Base-by-base conservation (phyloP, 2,888 invertebrate species). In the Ochropacha duplaris region DNA sequence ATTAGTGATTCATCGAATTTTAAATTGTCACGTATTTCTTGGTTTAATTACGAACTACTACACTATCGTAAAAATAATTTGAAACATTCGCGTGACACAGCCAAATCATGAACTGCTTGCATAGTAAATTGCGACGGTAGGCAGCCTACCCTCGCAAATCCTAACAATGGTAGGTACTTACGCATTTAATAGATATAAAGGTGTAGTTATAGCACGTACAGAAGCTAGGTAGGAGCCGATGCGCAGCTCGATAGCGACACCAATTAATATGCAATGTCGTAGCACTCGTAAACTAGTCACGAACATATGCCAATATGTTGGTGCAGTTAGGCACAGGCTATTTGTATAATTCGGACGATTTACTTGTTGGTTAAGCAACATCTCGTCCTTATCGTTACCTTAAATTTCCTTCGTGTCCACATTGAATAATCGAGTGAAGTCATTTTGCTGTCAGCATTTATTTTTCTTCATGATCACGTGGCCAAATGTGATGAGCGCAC, bases 201-300 rank as follows among this genome's bases (percentile, higher is more conserved):
- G 19, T 34, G 52, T 52, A 19, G 44, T 44, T 51, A 16, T 52
- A 31, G 28, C 11, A 22, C n/a, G 78, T 78, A 81, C 81, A 79
- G 86, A 78, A 84, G 88, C 84, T 80, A 83, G 86, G 88, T 86
- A 82, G 87, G 68, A 78, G 69, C 69, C 85, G 89, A 90, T 90
- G 90, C 83, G 82, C 82, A 78, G 77, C 70, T 86, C 84, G 91
- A 91, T 91, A 92, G 81, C 83, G 81, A 84, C 87, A 86, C 85
- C 91, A 90, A 92, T 92, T 92, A 91, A 92, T 92, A 92, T 92
- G 91, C 92, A 87, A 90, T 89, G 90, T 89, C 87, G 85, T 83
- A 82, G 85, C 82, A 87, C 88, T 88, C 91, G 91, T 91, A 90
- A 88, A 91, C 90, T 84, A 89, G 88, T 90, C 92, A 91, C 91